Evolutionary conservation across 2,797 vertebrate species (phyloP), one percentile per base, ranked within the genome.

Genomic region (Poliocrania exsul): DNA sequence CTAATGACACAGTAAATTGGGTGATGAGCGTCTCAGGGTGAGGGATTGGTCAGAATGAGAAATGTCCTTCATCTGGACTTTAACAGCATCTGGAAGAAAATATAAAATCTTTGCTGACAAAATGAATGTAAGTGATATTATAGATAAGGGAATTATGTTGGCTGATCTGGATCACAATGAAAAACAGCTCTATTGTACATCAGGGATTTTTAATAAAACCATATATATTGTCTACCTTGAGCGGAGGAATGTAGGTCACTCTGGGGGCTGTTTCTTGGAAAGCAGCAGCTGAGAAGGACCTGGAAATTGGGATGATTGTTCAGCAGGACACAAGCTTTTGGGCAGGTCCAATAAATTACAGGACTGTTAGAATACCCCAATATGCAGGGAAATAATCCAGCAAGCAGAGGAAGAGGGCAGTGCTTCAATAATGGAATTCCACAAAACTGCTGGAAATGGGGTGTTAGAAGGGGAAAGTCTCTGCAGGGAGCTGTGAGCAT

Each of bases 151-250:
- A 94, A 62, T 92, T 91, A 83, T 62, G 28, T 79, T 60, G 87
- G 18, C 84, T 92, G 62, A 92, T 93, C 75, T 90, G 88, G 54
- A 96, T 93, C 84, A 53, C 18, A 23, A 26, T 50, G 79, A 67
- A 83, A 93, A 95, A 60, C 46, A 56, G 73, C 81, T 92, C 89
- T 86, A 5, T 84, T 54, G 66, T 79, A 40, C 75, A 90, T 38
- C 37, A 64, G 46, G 51, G 66, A 54, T 92, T 88, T 88, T 81
- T 86, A 92, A 92, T 96, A 94, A 89, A 93, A 38, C 70, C 66
- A 42, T 60, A 28, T 49, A 4, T 15, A 15, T 58, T 0, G 0
- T 40, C 42, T 44, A 40, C 54, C 38, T 49, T 1, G 0, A 72
- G 26, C 83, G 31, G 37, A 73, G 51, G 65, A 90, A 95, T 75